Base-by-base conservation (phyloP, 2,888 invertebrate genomes). In the Anarsia innoxiella region DNA sequence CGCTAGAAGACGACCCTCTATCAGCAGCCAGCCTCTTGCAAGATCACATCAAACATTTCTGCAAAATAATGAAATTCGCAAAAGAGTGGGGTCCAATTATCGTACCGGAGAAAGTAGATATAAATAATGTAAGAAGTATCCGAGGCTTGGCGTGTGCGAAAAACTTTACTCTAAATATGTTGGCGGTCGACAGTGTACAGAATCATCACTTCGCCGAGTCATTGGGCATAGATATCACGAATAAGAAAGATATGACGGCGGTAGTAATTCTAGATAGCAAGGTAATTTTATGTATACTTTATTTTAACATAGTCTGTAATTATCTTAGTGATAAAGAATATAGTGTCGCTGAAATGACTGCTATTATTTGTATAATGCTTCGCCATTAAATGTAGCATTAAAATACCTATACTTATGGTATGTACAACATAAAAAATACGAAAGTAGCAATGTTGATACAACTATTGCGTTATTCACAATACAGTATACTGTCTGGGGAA, bases 151-250 rank as follows among this genome's bases (percentile, higher is more conserved):
- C 82, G 0, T 89, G 89, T 52, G 51, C 57, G 1, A 53, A 60
- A 1, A 84, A 84, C 46, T 60, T 62, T 25, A 76, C 64, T 25
- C 36, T 84, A 37, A 63, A 79, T 34, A 72, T 83, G 45, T 71
- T 93, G 23, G 91, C 92, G 1, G 86, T 95, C 50, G 94, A 95
- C 62, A 91, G 91, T 48, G 68, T 90, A 1, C 75, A 87, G 36
- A 91, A 92, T 59, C 88, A 88, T 49, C 89, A 91, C 55, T 92
- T 94, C 59, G 91, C 93, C 0, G 90, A 92, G 59, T 87, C 88
- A 13, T 86, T 95, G 3, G 94, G 93, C 1, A 86, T 94, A 12
- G 89, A 93, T 65, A 71, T 92, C 19, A 66, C 71, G 8, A 85
- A 79, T 27, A 80, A 66, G 40, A 84, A 74, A 40, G 88, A 91